Percentiles rank a stretch among this genome's conserved stretches.
phyloP scores from a whole-genome alignment of 2,888 invertebrate genomes.

The Drosophila atripex region DNA sequence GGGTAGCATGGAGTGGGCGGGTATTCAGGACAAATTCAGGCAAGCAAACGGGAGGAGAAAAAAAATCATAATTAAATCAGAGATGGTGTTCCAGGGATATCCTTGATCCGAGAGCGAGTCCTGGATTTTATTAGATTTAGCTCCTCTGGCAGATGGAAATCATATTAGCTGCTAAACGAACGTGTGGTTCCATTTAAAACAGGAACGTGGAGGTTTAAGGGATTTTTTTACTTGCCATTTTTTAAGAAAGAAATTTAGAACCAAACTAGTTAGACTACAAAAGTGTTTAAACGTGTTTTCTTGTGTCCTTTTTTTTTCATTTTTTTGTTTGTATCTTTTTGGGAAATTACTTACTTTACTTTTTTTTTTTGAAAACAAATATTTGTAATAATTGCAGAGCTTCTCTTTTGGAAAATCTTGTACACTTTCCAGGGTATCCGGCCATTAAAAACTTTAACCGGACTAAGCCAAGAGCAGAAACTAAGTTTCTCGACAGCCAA shows the following conservation, averaged over 20 bases:
- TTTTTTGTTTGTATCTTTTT: no score
- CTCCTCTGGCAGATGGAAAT: not conserved
- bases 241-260: no score
- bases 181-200: not conserved
- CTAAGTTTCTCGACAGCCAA: slow-evolving; percentile 36
- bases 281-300: no score
- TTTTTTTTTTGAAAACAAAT: no score
- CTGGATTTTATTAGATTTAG: not conserved
- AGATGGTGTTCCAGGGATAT: not conserved
- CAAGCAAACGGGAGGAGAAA: not conserved
- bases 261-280: no score
- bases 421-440: slow-evolving; percentile 3
- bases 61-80: slow-evolving; percentile 1
- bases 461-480: slow-evolving; percentile 1
- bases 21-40: not conserved
- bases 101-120: not conserved
- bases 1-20: not conserved
- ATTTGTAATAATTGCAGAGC: no score
- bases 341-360: no score
- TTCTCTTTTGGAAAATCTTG: not conserved
- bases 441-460: slow-evolving; percentile 41
- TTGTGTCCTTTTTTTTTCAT: no score
- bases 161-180: not conserved
- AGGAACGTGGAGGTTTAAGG: not conserved
- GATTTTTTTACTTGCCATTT: no score